phyloP scores from a whole-genome alignment of 2,888 invertebrate genomes.

The Junonia oenone region DNA sequence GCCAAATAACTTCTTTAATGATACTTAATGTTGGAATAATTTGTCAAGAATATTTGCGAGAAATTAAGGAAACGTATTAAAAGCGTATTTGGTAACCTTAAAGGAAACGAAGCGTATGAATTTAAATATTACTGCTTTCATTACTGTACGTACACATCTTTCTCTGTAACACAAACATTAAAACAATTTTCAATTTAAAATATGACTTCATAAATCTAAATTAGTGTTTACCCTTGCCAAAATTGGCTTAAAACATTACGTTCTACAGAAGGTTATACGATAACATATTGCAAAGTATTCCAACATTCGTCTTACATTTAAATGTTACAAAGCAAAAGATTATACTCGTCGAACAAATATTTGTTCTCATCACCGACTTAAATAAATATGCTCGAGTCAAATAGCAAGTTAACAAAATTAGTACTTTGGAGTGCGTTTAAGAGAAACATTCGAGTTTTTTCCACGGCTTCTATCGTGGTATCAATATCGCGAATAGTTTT shows the following conservation, averaged over 20 bases:
- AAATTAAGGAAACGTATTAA: not conserved
- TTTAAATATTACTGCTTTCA: not conserved
- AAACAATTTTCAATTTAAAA: not conserved
- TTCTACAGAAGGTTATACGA: not conserved
- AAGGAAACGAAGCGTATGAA: not conserved
- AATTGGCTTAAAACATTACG: not conserved
- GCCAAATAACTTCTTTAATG: conserved; percentile 3
- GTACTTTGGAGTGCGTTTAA: not conserved
- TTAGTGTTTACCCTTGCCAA: not conserved
- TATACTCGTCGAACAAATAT: not conserved
- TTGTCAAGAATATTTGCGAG: not conserved
- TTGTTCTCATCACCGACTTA: not conserved
- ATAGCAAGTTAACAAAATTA: not conserved
- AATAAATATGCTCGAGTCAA: not conserved
- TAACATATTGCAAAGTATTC: not conserved
- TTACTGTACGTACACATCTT: too few species aligned
- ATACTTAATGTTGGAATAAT: not conserved
- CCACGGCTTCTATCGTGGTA: conserved; percentile 8
- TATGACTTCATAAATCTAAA: not conserved
- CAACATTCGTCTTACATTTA: not conserved
- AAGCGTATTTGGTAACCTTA: not conserved
- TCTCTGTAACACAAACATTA: not conserved
- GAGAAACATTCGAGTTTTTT: not conserved
- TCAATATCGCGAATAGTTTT: conserved; percentile 45
- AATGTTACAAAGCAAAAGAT: not conserved